Conservation (phyloP, 2,888 invertebrate species). For the Melinopterus prodromus region DNA sequence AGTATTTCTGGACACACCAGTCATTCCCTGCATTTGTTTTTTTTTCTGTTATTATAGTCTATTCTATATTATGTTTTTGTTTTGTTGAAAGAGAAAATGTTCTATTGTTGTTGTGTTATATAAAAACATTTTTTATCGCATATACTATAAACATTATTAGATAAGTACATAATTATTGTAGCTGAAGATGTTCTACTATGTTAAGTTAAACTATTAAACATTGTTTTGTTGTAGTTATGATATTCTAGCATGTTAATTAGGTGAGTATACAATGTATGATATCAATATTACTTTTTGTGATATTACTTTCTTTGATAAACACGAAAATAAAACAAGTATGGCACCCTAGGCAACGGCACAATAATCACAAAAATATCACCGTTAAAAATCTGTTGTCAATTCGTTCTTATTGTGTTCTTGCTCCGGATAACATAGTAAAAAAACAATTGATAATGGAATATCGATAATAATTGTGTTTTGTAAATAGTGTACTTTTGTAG, state of each 20-base stretch:
- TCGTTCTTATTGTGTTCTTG: too few relatives aligned
- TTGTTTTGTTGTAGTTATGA: neutral
- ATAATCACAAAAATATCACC: constrained; percentile 5
- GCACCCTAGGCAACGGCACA: neutral
- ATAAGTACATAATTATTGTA: neutral
- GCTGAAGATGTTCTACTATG: neutral
- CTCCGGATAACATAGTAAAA: too few relatives aligned
- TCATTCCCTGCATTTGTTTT: neutral
- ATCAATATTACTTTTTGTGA: neutral
- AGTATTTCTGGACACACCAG: too few relatives aligned
- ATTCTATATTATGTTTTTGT: neutral
- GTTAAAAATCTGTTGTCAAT: neutral
- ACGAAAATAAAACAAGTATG: neutral
- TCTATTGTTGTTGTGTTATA: neutral
- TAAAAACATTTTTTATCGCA: neutral
- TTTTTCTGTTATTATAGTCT: neutral
- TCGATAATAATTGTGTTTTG: neutral
- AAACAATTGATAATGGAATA: too few relatives aligned
- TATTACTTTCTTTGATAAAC: neutral
- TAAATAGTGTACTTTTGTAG: neutral
- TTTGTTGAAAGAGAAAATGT: neutral
- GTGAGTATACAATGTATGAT: neutral
- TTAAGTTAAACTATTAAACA: neutral
- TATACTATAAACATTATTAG: neutral
- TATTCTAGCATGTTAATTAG: neutral